Evolutionary conservation across 2,888 invertebrate species (phyloP).

Genomic region (Macrophya annulata): DNA sequence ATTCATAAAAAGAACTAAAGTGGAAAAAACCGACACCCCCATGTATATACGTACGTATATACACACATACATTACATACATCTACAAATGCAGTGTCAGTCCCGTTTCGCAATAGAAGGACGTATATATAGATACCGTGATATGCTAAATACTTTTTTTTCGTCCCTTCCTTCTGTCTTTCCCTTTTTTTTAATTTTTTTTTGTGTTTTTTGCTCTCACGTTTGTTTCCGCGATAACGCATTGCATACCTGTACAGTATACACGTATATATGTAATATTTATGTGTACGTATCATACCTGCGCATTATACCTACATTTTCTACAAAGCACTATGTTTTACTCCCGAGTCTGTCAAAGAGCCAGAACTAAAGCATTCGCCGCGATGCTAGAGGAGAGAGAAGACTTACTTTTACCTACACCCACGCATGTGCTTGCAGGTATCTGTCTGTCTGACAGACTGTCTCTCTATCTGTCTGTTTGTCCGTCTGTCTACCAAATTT

Average conservation of each 20-base stretch:
- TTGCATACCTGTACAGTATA: background rate
- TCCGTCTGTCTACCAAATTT: slow-evolving; percentile 1
- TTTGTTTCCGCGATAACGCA: slow-evolving; percentile 36
- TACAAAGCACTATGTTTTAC: background rate
- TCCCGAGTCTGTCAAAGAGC: slow-evolving; percentile 27
- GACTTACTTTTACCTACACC: background rate
- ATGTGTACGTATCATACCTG: background rate
- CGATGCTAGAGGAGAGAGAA: background rate
- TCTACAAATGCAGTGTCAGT: background rate
- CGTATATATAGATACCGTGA: background rate
- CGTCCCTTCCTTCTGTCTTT: background rate
- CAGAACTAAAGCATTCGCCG: slow-evolving; percentile 30
- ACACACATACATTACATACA: background rate
- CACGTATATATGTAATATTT: background rate
- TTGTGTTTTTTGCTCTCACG: background rate
- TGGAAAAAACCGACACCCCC: background rate
- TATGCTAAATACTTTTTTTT: background rate
- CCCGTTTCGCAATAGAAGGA: background rate
- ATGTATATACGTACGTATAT: too few relatives aligned
- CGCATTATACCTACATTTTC: background rate
- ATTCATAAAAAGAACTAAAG: too few relatives aligned
- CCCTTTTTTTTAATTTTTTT: background rate
- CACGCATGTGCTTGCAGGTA: slow-evolving; percentile 23
- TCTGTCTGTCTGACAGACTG: slow-evolving; percentile 17
- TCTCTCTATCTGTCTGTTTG: too few relatives aligned